These are phyloP conservation scores for Acronicta psi DNA, from an alignment of 2,888 invertebrate genomes.

Conservation along the genomic window DNA sequence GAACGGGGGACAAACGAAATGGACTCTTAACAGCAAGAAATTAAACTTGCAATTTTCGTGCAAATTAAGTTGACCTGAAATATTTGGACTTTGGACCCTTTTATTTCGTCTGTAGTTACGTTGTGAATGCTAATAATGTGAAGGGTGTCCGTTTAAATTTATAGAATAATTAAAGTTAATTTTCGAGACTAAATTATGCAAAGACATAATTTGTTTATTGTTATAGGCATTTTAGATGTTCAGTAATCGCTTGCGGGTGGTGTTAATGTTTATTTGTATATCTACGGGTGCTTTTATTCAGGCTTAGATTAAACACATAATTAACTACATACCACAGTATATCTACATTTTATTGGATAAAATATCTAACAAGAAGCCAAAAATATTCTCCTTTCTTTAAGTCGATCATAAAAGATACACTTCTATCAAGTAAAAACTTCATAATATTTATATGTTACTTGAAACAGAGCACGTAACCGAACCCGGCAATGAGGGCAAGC, in stretches of 20 bases:
- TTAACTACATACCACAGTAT: no score
- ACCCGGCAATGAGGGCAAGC: slow-evolving; percentile 19
- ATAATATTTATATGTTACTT: no score
- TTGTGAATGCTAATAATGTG: slow-evolving; percentile 86
- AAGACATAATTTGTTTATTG: slow-evolving; percentile 71
- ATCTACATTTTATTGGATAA: no score
- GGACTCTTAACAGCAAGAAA: slow-evolving; percentile 76
- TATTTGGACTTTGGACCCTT: slow-evolving; percentile 85
- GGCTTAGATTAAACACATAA: no score
- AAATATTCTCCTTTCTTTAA: no score
- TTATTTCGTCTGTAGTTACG: slow-evolving; percentile 81
- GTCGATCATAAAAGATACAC: no score
- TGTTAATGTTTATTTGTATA: slow-evolving; percentile 30
- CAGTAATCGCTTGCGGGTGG: slow-evolving; percentile 56
- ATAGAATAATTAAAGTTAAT: slow-evolving; percentile 86
- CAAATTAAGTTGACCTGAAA: slow-evolving; percentile 82
- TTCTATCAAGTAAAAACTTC: no score
- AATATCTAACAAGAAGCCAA: no score
- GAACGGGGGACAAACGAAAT: slow-evolving; percentile 71
- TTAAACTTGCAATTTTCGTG: slow-evolving; percentile 80
- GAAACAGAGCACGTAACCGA: slow-evolving; percentile 26
- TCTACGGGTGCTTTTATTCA: slow-evolving; percentile 9
- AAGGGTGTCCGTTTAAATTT: slow-evolving; percentile 83
- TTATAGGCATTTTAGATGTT: slow-evolving; percentile 66
- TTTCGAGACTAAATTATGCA: slow-evolving; percentile 74